A percentile compares a stretch with the other conserved stretches of the same genome.
These are phyloP conservation scores for Tuberolachnus salignus DNA, from an alignment of 2,888 invertebrate species.

Conservation along the genomic window DNA sequence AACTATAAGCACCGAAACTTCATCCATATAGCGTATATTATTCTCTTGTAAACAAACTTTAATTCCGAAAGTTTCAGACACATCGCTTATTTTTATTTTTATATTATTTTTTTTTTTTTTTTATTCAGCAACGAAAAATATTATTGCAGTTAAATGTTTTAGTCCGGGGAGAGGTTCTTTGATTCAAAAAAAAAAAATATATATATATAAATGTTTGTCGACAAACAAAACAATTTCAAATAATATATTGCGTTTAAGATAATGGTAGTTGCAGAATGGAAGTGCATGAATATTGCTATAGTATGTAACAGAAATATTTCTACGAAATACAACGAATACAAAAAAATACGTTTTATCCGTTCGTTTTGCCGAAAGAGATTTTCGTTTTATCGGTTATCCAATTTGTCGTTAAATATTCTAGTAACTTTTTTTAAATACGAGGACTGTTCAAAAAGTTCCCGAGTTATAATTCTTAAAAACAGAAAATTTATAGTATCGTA, in stretches of 20 bases:
- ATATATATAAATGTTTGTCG: conserved; percentile 14
- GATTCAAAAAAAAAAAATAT: neutral
- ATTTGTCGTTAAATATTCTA: neutral
- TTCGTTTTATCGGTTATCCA: neutral
- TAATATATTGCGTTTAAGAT: neutral
- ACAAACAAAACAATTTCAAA: neutral
- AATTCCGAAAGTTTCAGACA: conserved; percentile 37
- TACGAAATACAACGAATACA: neutral
- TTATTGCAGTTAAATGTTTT: conserved; percentile 20
- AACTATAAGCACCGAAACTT: neutral
- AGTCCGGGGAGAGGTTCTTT: conserved; percentile 3
- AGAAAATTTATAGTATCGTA: too few relatives aligned
- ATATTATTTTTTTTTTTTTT: too few relatives aligned
- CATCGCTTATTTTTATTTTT: conserved; percentile 20
- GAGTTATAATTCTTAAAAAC: too few relatives aligned
- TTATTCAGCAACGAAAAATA: conserved; percentile 1
- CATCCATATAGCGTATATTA: neutral
- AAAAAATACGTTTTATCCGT: neutral
- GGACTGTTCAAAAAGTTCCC: too few relatives aligned
- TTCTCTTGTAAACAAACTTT: conserved; percentile 8
- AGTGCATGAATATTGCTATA: neutral
- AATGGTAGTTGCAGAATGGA: conserved; percentile 10
- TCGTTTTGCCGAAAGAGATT: neutral
- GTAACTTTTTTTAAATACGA: neutral
- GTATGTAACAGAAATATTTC: neutral